Evolutionary conservation across 2,888 invertebrate species (phyloP).

Genomic region (Cosmia pyralina): DNA sequence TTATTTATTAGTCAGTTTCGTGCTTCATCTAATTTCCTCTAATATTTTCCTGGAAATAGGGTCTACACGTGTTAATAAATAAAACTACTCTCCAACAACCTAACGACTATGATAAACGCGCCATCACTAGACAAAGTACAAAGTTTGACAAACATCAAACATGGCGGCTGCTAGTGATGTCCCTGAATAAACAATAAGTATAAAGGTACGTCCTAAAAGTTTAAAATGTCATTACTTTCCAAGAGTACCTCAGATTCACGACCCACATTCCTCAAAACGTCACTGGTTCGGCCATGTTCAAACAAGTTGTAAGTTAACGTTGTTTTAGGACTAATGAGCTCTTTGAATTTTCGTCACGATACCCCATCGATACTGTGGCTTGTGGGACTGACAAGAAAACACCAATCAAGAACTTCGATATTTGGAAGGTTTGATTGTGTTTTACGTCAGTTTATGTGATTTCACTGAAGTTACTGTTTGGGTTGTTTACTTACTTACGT

Average conservation of each 20-base stretch:
- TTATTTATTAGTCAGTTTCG: background rate
- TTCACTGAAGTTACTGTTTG: conserved; percentile 36
- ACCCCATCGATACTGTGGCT: conserved; percentile 65
- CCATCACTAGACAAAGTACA: conserved; percentile 44
- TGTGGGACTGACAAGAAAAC: conserved; percentile 57
- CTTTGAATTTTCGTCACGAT: conserved; percentile 78
- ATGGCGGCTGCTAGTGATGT: conserved; percentile 39
- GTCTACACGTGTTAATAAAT: conserved; percentile 7
- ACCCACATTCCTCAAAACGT: conserved; percentile 61
- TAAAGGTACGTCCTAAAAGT: conserved; percentile 47
- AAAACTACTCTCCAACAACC: conserved; percentile 31
- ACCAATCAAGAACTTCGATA: conserved; percentile 61
- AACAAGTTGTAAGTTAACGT: conserved; percentile 80
- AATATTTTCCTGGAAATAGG: background rate
- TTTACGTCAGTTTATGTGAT: conserved; percentile 46
- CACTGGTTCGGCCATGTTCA: conserved; percentile 77
- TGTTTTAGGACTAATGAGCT: conserved; percentile 85
- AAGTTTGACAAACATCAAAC: conserved; percentile 57
- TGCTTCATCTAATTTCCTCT: background rate
- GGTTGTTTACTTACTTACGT: conserved; percentile 23
- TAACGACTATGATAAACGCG: conserved; percentile 16
- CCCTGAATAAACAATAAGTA: conserved; percentile 53
- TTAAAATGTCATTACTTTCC: conserved; percentile 63
- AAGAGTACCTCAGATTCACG: conserved; percentile 32
- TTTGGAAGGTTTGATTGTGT: conserved; percentile 58